Base-by-base conservation (phyloP, 2,888 invertebrate species). In the Bellardia pandia region DNA sequence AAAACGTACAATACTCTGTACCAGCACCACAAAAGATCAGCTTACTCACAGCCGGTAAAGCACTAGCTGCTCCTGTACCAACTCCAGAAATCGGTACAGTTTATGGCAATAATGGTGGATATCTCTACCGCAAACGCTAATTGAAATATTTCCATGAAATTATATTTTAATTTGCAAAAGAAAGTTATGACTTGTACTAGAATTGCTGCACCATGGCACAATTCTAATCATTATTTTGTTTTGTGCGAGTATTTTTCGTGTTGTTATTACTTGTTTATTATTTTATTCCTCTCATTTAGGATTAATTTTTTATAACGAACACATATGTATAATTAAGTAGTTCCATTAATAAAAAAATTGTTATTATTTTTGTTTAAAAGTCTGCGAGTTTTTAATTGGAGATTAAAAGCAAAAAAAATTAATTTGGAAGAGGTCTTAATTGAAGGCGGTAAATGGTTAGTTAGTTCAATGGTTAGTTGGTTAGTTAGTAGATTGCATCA, bases 21-120 rank as follows among this genome's bases (percentile, higher is more conserved):
- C 81, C 86, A 8, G 86, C 81, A 1, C 80, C 84, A 45, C 88
- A 88, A 51, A 80, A 88, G 62, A 58, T 66, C 53, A 42, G 16
- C 11, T 69, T 75, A n/a, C 23, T 81, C 13, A 48, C 79, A 23
- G 58, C 77, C 5, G 53, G 48, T 13, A 48, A 74, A 3, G 74
- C 86, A 33, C 9, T 76, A 11, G 51, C 62, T 13, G 14, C 85
- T 23, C 45, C 89, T 30, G 77, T 53, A 13, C 48, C 81, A 40
- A 75, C 56, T 37, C 51, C 89, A 7, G 71, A 90, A 60, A 51
- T 85, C 33, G 90, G 88, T 78, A 92, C 92, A 68, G 87, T 16
- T 23, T 92, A 92, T 64, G 91, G 86, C 62, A 66, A 80, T 75
- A 91, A 92, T 64, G 92, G 92, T 56, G 92, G 92, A 53, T 92